phyloP scores from a whole-genome alignment of 2,113 vertebrate genomes.

The Brachypodius melanocephalos region DNA sequence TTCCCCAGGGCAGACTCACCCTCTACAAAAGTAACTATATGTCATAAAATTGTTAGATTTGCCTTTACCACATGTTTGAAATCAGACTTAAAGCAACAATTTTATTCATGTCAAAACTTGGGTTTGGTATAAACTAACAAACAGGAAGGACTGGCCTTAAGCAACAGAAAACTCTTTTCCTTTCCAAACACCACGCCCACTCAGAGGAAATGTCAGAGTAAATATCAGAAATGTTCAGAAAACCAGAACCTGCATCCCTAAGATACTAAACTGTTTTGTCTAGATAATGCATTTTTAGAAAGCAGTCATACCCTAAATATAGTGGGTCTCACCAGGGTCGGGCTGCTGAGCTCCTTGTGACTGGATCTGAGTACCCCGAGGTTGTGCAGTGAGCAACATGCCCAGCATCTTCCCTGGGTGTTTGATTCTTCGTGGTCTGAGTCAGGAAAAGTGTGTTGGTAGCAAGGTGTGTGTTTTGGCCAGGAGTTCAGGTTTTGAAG shows the following conservation, averaged over 20 bases:
- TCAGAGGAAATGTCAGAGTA: slow-evolving; percentile 51
- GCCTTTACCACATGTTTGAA: slow-evolving; percentile 16
- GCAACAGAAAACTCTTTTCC: slow-evolving; percentile 51
- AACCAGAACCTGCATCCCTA: slow-evolving; percentile 31
- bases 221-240: slow-evolving; percentile 44
- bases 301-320: neutral
- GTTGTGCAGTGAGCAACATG: neutral
- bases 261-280: slow-evolving; percentile 41
- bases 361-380: neutral
- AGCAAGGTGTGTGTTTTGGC: neutral
- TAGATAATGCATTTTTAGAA: slow-evolving; percentile 44
- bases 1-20: slow-evolving; percentile 44
- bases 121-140: slow-evolving; percentile 20
- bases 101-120: slow-evolving; percentile 1
- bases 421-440: neutral
- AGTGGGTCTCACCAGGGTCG: neutral
- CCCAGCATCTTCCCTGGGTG: neutral
- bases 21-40: slow-evolving; percentile 6
- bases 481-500: accelerated
- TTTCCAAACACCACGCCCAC: neutral
- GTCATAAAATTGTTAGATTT: slow-evolving; percentile 43
- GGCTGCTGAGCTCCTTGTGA: neutral
- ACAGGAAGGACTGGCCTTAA: slow-evolving; percentile 44
- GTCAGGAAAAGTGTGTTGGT: neutral
- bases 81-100: slow-evolving; percentile 40